Evolutionary conservation across 1,140 invertebrate species (phyloP), one percentile per base, ranked within the genome.

Genomic region (Zophobas atratus): DNA sequence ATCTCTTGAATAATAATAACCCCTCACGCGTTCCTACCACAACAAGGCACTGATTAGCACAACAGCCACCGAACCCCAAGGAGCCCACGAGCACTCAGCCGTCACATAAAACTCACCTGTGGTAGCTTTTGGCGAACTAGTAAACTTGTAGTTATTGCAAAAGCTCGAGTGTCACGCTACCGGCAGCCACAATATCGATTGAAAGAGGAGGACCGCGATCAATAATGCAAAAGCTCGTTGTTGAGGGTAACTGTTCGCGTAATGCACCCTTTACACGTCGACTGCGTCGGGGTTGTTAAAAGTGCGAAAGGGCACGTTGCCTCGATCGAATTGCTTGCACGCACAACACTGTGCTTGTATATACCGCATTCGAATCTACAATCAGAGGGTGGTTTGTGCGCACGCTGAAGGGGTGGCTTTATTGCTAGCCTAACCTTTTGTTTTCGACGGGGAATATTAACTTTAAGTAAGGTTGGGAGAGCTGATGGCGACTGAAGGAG

Each of bases 31-130:
- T 20, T 20, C 20, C 20, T 20, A 46, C 43, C 43, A 46, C 43
- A 46, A 20, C 20, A 20, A 20, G 20, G 20, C 20, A 20, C 49
- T 2, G 49, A 46, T 4, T 8, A 46, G 3, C 43, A 51, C 49
- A 51, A 51, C 49, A 5, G n/a, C 49, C 49, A 51, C 49, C 8
- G 3, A 46, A 3, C 43, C 49, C 2, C 49, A 51, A 20, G 49
- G 49, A 51, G 4, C 2, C 49, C 3, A 2, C n/a, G 6, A 20
- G 6, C 49, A 51, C 43, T 3, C 43, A 46, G 6, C n/a, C 49
- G 49, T 8, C 41, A 75, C 72, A 60, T 60, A 60, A 75, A 75
- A 75, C 72, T 75, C 72, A 75, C 72, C 72, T 75, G 72, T 46
- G 55, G 53, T 57, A 57, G 72, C 32, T 75, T 75, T 20, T 38